phyloP scores from a whole-genome alignment of 1,140 invertebrate genomes.

The Leptinotarsa undecemlineata region DNA sequence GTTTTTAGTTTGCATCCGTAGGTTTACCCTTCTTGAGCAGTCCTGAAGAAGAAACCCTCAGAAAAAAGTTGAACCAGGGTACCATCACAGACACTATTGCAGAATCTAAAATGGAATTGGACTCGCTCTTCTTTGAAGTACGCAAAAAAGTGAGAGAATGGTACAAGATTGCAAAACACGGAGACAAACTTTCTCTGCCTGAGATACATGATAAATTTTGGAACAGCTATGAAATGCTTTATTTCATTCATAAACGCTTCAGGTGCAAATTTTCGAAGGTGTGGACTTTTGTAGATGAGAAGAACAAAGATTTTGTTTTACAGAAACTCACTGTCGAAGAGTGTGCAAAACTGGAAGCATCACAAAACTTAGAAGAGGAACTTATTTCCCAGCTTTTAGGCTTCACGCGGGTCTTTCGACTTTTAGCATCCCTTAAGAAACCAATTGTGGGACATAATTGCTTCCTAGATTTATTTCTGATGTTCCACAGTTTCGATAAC shows the following conservation, averaged over 20 bases:
- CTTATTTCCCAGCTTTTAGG: conserved; percentile 63
- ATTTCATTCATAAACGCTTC: conserved; percentile 60
- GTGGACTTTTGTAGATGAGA: conserved; percentile 57
- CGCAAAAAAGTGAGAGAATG: conserved; percentile 51
- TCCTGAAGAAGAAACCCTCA: conserved; percentile 58
- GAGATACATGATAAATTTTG: conserved; percentile 32
- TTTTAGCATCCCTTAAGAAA: conserved; percentile 64
- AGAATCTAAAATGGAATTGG: conserved; percentile 30
- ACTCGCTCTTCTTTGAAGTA: conserved; percentile 38
- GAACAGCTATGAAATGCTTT: conserved; percentile 50
- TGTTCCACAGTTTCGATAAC: conserved; percentile 73
- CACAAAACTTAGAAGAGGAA: conserved; percentile 54
- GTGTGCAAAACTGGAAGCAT: conserved; percentile 43
- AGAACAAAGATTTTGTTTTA: conserved; percentile 54
- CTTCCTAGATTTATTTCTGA: conserved; percentile 70
- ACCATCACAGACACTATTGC: conserved; percentile 44
- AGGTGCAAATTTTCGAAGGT: conserved; percentile 60
- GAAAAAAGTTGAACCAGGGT: conserved; percentile 57
- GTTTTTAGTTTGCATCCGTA: conserved; percentile 66
- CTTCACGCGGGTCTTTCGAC: conserved; percentile 69
- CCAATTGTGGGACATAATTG: conserved; percentile 78
- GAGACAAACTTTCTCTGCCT: conserved; percentile 37
- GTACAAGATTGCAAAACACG: conserved; percentile 38
- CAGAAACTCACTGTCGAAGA: conserved; percentile 50
- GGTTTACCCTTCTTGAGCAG: conserved; percentile 70